Evolutionary conservation across 2,797 vertebrate genomes (phyloP).

Genomic region (Cetoscarus ocellatus): DNA sequence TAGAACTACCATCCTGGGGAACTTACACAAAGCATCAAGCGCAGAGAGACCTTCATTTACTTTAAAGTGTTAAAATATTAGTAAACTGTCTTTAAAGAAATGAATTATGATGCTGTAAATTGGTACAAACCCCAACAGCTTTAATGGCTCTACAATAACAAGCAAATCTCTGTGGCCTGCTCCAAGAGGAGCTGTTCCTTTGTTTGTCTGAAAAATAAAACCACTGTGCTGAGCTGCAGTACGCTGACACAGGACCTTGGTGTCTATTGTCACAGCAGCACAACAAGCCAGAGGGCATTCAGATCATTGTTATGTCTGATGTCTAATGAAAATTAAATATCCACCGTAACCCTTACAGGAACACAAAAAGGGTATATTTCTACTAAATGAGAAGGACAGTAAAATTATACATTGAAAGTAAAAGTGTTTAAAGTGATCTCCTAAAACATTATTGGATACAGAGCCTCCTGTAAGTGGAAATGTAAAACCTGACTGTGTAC

Average conservation of each 20-base stretch:
- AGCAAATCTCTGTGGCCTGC: constrained; percentile 49
- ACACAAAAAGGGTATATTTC: background rate
- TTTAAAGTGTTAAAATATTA: no score
- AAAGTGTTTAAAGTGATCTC: background rate
- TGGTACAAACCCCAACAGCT: constrained; percentile 17
- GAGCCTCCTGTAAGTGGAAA: constrained; percentile 14
- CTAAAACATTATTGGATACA: constrained; percentile 15
- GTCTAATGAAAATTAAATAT: constrained; percentile 7
- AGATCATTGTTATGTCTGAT: constrained; percentile 10
- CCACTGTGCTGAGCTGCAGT: constrained; percentile 45
- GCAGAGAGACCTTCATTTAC: background rate
- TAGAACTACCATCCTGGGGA: no score
- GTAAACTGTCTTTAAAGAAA: background rate
- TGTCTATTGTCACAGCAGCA: constrained; percentile 47
- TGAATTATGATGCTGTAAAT: background rate
- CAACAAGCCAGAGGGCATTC: constrained; percentile 26
- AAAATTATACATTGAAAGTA: no score
- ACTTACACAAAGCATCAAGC: no score
- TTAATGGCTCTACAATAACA: constrained; percentile 38
- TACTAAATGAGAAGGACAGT: no score
- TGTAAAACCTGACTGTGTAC: constrained; percentile 33
- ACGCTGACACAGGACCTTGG: constrained; percentile 57
- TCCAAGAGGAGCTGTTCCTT: constrained; percentile 54
- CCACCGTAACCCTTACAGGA: background rate
- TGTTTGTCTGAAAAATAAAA: constrained; percentile 70